A percentile compares a stretch with the other conserved stretches of the same genome.
Conservation (phyloP, 2,797 vertebrate genomes). For the Ptychadena robeensis region DNA sequence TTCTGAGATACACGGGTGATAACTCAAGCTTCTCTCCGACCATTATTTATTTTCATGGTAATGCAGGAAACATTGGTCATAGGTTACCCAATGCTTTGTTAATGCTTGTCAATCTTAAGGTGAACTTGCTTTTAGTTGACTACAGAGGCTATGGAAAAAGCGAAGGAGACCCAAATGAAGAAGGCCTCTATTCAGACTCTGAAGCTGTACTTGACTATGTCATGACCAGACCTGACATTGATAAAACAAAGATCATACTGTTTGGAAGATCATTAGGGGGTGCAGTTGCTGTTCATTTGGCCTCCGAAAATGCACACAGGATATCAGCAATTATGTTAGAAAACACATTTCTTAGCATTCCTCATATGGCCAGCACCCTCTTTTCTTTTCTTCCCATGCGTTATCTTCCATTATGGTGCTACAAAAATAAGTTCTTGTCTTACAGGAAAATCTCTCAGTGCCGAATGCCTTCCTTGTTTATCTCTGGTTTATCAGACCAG, state of each 20-base stretch:
- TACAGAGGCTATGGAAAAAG: slow-evolving; percentile 98
- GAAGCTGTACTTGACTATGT: slow-evolving; percentile 95
- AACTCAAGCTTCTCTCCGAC: slow-evolving; percentile 87
- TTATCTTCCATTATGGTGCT: slow-evolving; percentile 96
- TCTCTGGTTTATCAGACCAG: slow-evolving; percentile 97
- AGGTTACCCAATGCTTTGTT: slow-evolving; percentile 94
- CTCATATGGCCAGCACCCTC: slow-evolving; percentile 96
- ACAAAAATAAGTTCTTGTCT: slow-evolving; percentile 96
- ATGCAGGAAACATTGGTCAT: slow-evolving; percentile 97
- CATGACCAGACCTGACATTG: slow-evolving; percentile 94
- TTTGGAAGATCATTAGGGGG: slow-evolving; percentile 97
- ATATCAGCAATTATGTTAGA: slow-evolving; percentile 95
- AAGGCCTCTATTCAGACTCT: slow-evolving; percentile 91
- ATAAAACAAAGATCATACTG: slow-evolving; percentile 95
- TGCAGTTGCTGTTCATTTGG: slow-evolving; percentile 92
- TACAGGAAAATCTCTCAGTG: slow-evolving; percentile 91
- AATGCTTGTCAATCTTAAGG: slow-evolving; percentile 98
- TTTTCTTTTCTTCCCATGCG: slow-evolving; percentile 97
- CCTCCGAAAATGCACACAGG: slow-evolving; percentile 91
- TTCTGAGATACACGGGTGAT: slow-evolving; percentile 93
- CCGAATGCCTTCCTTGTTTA: slow-evolving; percentile 97
- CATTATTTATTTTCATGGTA: slow-evolving; percentile 97
- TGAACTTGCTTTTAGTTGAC: slow-evolving; percentile 92
- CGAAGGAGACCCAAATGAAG: slow-evolving; percentile 93
- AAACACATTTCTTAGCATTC: slow-evolving; percentile 99